Evolutionary conservation across 1,140 invertebrate genomes (phyloP).

Genomic region (Drosophila kepulauana): DNA sequence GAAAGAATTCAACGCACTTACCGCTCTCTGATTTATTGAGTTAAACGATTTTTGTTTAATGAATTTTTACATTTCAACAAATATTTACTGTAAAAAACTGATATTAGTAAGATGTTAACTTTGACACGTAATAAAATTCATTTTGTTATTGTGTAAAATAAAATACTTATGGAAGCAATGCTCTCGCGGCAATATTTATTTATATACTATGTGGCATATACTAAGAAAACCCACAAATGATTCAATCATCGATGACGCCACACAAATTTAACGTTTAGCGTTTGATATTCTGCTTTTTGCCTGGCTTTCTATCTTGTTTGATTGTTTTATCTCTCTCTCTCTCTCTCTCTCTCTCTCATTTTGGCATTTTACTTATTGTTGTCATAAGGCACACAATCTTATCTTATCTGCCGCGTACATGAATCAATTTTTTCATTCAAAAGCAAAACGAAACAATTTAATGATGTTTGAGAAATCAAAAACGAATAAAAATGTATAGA

Average conservation of each 20-base stretch:
- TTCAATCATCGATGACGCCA: constrained; percentile 76
- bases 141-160: background rate
- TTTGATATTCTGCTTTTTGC: constrained; percentile 46
- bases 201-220: background rate
- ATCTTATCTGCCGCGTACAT: constrained; percentile 60
- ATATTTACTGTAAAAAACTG: constrained; percentile 55
- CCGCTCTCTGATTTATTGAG: constrained; percentile 43
- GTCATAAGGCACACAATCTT: constrained; percentile 51
- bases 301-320: constrained; percentile 47
- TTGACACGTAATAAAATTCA: background rate
- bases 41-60: constrained; percentile 15
- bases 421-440: constrained; percentile 60
- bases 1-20: constrained; percentile 67
- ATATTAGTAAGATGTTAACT: constrained; percentile 12
- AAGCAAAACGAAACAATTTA: constrained; percentile 39
- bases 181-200: constrained; percentile 16
- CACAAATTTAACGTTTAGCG: constrained; percentile 38
- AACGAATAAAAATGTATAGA: background rate
- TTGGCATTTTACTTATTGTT: constrained; percentile 48
- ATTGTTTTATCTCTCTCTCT: constrained; percentile 22
- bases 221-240: constrained; percentile 40
- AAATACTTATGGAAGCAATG: background rate
- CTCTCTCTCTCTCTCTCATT: background rate
- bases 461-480: constrained; percentile 13
- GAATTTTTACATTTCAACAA: constrained; percentile 29